Evolutionary conservation across 2,113 vertebrate genomes (phyloP).

Genomic region (Cacatua alba): DNA sequence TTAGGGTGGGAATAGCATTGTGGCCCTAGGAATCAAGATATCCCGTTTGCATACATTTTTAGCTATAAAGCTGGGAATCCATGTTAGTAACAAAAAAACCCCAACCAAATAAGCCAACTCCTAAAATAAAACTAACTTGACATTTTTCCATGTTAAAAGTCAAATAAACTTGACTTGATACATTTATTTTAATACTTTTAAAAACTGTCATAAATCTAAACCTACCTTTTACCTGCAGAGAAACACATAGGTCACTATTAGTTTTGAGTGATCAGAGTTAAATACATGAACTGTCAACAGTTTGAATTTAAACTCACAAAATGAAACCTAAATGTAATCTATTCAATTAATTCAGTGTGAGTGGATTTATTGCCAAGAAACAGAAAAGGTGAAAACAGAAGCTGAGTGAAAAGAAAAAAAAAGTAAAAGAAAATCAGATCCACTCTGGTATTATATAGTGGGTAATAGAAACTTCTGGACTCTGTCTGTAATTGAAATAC

Average conservation of each 20-base stretch:
- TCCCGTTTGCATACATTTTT: background rate
- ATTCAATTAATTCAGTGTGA: background rate
- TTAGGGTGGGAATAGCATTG: background rate
- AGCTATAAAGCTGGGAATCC: background rate
- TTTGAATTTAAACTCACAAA: background rate
- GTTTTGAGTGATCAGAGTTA: slow-evolving; percentile 8
- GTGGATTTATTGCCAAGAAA: background rate
- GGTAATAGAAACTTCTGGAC: slow-evolving; percentile 4
- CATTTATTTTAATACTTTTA: slow-evolving; percentile 6
- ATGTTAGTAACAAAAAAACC: background rate
- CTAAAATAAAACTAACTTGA: background rate
- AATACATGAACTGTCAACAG: background rate
- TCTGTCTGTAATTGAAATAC: slow-evolving; percentile 1
- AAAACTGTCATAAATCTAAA: background rate
- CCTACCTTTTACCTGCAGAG: background rate
- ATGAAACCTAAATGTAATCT: background rate
- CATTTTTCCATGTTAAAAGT: background rate
- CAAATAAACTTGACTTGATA: background rate
- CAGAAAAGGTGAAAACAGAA: slow-evolving; percentile 17
- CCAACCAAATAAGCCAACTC: background rate
- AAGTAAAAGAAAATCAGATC: background rate
- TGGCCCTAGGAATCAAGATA: background rate
- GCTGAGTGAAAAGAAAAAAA: background rate
- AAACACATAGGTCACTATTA: background rate
- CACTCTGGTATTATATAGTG: background rate